phyloP scores from a whole-genome alignment of 2,888 invertebrate species.

The Morpho achilles region DNA sequence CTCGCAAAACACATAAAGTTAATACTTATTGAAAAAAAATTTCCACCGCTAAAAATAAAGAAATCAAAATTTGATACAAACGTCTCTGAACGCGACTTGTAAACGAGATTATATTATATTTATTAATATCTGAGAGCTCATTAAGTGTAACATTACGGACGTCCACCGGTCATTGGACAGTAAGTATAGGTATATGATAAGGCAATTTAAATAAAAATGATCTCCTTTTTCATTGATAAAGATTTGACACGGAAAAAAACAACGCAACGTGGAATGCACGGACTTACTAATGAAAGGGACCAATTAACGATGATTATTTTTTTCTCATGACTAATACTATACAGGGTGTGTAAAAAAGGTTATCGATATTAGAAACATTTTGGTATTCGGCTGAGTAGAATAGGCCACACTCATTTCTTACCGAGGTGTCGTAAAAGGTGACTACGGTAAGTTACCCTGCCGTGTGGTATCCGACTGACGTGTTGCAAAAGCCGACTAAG shows the following conservation, averaged over 20 bases:
- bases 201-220: constrained; percentile 74
- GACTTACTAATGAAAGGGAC: constrained; percentile 77
- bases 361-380: background rate
- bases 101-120: constrained; percentile 25
- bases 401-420: too few relatives aligned
- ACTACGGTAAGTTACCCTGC: too few relatives aligned
- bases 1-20: too few relatives aligned
- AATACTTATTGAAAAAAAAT: too few relatives aligned
- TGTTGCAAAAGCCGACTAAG: too few relatives aligned
- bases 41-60: constrained; percentile 1
- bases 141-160: constrained; percentile 58
- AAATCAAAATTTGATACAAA: constrained; percentile 11
- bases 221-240: constrained; percentile 77
- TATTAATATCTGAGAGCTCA: constrained; percentile 25
- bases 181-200: constrained; percentile 53
- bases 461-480: too few relatives aligned
- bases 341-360: constrained; percentile 43
- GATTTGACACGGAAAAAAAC: constrained; percentile 74
- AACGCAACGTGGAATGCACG: constrained; percentile 65
- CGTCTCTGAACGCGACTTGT: constrained; percentile 17
- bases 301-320: constrained; percentile 77
- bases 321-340: constrained; percentile 62
- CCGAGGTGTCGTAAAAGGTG: too few relatives aligned
- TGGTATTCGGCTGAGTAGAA: background rate
- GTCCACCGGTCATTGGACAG: constrained; percentile 53